Conservation (phyloP, 2,888 invertebrate species). For the Plusia festucae region DNA sequence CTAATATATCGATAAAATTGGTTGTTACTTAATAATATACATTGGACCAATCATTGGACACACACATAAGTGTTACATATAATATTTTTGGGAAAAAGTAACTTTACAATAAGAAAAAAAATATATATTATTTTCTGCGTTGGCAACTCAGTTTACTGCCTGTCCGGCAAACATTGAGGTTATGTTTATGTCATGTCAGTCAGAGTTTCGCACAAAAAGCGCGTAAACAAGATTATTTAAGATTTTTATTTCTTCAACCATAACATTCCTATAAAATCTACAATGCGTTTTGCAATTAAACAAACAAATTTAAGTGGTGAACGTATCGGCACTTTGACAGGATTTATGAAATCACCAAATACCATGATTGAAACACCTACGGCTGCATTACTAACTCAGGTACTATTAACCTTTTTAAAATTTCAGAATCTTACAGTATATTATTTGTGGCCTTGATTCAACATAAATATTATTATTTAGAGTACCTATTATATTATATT, state of each 20-base stretch:
- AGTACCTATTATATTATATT: neutral
- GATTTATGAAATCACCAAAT: slow-evolving; percentile 89
- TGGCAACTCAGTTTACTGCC: neutral
- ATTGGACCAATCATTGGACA: no score
- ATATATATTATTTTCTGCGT: neutral
- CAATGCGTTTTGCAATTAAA: slow-evolving; percentile 93
- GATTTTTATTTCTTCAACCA: slow-evolving; percentile 10
- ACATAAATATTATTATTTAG: neutral
- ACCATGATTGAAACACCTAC: slow-evolving; percentile 92
- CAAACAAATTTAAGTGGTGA: slow-evolving; percentile 89
- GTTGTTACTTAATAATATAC: no score
- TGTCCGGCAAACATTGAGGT: slow-evolving; percentile 3
- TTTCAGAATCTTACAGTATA: slow-evolving; percentile 17
- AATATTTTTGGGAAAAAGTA: no score
- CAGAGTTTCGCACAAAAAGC: slow-evolving; percentile 23
- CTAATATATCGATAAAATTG: no score
- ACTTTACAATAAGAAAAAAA: neutral
- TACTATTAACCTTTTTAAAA: no score
- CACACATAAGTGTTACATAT: no score
- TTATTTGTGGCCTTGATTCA: neutral
- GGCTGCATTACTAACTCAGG: slow-evolving; percentile 93
- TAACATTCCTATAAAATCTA: slow-evolving; percentile 36
- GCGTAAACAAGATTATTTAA: slow-evolving; percentile 33
- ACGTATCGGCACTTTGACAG: slow-evolving; percentile 91
- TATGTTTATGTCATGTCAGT: neutral